These are phyloP conservation scores for Axinella damicornis DNA, from an alignment of 37 sponge, comb jelly and placozoan genomes.

Conservation along the genomic window DNA sequence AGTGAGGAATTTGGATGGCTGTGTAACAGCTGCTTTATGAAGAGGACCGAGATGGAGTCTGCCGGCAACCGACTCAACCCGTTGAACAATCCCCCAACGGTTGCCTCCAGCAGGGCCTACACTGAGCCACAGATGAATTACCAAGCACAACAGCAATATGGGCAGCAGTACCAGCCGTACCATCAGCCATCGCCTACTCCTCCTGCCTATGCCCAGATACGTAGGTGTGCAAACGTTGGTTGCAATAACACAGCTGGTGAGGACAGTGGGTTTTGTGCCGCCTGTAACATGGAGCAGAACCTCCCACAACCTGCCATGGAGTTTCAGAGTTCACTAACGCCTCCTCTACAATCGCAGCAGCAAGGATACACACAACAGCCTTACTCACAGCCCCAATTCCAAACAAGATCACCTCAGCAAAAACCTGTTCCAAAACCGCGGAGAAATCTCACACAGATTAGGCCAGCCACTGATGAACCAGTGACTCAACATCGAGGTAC, in stretches of 20 bases:
- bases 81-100: neutral
- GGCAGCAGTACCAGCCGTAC: no score
- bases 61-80: neutral
- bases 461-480: no score
- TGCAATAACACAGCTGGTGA: neutral
- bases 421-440: slow-evolving; percentile 10
- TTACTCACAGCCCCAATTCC: neutral
- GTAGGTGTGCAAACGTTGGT: neutral
- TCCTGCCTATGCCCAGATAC: no score
- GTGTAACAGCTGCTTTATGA: slow-evolving; percentile 58
- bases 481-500: neutral
- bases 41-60: slow-evolving; percentile 13
- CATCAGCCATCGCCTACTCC: no score
- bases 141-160: neutral
- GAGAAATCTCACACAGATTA: neutral
- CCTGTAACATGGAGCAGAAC: neutral
- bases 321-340: no score
- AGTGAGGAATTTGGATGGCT: slow-evolving; percentile 48
- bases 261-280: neutral
- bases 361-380: no score
- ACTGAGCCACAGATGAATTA: neutral
- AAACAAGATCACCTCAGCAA: neutral
- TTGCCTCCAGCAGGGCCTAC: neutral
- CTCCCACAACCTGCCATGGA: neutral
- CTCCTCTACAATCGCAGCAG: no score